Evolutionary conservation across 2,888 invertebrate species (phyloP), one percentile per base, ranked within the genome.

Genomic region (Phengaris arion): DNA sequence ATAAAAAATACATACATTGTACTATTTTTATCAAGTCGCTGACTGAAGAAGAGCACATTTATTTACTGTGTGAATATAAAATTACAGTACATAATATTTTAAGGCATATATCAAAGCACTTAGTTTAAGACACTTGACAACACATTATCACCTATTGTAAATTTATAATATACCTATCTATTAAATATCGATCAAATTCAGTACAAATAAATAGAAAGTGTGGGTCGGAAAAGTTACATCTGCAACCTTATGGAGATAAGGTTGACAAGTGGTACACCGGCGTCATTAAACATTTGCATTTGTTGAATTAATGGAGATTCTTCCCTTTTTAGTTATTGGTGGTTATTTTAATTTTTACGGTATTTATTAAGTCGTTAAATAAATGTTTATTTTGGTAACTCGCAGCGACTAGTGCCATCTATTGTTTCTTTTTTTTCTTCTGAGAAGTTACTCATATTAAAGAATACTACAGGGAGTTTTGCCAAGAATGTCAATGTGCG

Each of bases 91-190:
- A 64, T 5, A 6, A 64, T 5, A 6, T 10, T 12, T 45, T 45
- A 64, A 64, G 64, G 64, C 35, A 35, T 45, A 9, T 12, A 35
- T 35, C 3, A 64, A 64, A 64, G 64, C 64, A 64, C 64, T 64
- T 64, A 64, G 64, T 59, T 22, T 59, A 64, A 64, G 64, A 64
- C 64, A 64, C 64, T 64, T 45, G 64, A 64, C 35, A 35, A 35
- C 7, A 64, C 64, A 35, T 45, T 6, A 59, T 22, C 22, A 22
- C 2, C 22, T 59, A 59, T 59, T 22, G 10, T 59, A 22, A 59
- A 22, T 22, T 15, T 22, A 59, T 35, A 9, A 59, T 15, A 22
- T 59, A 35, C 35, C 4, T 35, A 35, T 35, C 3, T 35, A 35
- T 35, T 35, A 35, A 35, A 35, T 35, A 35, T 35, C 35, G 35